These are phyloP conservation scores for Cerastis leucographa DNA, from an alignment of 2,888 invertebrate species.

Conservation along the genomic window DNA sequence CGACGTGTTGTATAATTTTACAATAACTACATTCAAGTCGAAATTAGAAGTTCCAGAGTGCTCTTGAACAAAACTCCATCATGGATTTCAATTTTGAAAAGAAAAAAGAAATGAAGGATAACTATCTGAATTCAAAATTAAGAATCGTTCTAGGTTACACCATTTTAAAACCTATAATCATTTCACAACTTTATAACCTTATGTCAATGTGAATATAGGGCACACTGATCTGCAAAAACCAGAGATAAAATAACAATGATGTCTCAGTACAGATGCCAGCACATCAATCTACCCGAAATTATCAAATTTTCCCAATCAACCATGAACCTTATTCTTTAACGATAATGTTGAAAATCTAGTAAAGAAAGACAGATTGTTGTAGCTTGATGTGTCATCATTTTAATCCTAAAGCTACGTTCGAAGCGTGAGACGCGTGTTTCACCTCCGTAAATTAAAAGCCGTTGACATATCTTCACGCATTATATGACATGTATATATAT, in stretches of 20 bases:
- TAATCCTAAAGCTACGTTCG: constrained; percentile 15
- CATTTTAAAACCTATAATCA: background rate
- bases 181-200: background rate
- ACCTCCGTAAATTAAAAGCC: constrained; percentile 33
- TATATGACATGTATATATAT: background rate
- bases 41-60: background rate
- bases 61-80: background rate
- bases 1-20: background rate
- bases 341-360: too few relatives aligned
- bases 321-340: too few relatives aligned
- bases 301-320: too few relatives aligned
- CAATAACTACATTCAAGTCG: background rate
- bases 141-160: background rate
- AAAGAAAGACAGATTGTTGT: too few relatives aligned
- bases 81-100: background rate
- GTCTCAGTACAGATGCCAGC: background rate
- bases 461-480: constrained; percentile 26
- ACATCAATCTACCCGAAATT: too few relatives aligned
- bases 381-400: too few relatives aligned
- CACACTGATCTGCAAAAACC: background rate
- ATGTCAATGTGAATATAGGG: background rate
- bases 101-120: background rate
- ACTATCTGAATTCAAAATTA: background rate
- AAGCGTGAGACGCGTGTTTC: background rate
- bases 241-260: background rate